phyloP scores from a whole-genome alignment of 2,888 invertebrate species.

The Coleophora flavipennella region DNA sequence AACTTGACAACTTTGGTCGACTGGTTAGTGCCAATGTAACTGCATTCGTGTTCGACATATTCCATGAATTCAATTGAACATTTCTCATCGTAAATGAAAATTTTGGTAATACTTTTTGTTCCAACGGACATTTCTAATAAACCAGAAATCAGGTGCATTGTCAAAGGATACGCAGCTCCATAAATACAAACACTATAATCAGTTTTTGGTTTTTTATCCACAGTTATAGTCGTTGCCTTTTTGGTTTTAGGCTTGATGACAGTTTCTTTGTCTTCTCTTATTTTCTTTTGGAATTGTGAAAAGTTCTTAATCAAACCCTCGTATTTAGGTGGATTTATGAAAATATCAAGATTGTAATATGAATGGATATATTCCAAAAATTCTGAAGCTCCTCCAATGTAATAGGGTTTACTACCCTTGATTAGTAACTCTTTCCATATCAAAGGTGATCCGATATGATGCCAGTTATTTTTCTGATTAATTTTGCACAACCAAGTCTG shows the following conservation, averaged over 20 bases:
- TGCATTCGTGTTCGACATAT: constrained; percentile 45
- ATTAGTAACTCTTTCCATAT: constrained; percentile 75
- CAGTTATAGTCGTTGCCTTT: constrained; percentile 4
- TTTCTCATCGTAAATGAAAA: constrained; percentile 42
- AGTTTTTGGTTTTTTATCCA: constrained; percentile 16
- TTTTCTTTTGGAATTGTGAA: constrained; percentile 36
- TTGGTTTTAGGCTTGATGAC: background rate
- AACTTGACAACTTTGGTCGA: constrained; percentile 45
- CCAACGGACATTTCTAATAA: constrained; percentile 34
- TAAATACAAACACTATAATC: constrained; percentile 42
- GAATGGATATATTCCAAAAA: constrained; percentile 76
- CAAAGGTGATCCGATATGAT: constrained; percentile 66
- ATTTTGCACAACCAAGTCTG: constrained; percentile 64
- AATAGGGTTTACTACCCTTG: constrained; percentile 66
- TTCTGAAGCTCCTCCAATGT: constrained; percentile 73
- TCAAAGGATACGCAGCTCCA: constrained; percentile 39
- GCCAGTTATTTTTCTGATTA: constrained; percentile 70
- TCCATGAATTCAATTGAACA: constrained; percentile 37
- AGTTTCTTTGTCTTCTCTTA: constrained; percentile 15
- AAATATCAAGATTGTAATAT: constrained; percentile 65
- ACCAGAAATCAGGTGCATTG: constrained; percentile 46
- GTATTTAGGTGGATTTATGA: constrained; percentile 37
- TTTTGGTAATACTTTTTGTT: constrained; percentile 34
- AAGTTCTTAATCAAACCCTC: constrained; percentile 34
- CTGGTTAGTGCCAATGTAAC: constrained; percentile 32